Evolutionary conservation across 2,113 vertebrate genomes (phyloP).

Genomic region (Hypocryptadius cinnamomeus): DNA sequence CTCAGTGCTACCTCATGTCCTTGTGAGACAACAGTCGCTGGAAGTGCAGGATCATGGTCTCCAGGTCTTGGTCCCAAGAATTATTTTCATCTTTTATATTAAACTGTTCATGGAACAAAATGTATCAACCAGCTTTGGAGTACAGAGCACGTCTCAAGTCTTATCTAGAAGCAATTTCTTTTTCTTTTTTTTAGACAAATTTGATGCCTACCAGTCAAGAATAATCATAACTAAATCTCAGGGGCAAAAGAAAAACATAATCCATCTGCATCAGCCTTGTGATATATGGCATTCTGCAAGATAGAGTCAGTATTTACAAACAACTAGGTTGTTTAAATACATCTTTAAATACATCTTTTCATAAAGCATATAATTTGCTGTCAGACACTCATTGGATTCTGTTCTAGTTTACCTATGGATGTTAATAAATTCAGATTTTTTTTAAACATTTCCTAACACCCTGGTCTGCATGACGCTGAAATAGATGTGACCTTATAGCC

Average conservation of each 20-base stretch:
- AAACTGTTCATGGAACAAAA: neutral
- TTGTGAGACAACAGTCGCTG: neutral
- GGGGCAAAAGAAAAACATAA: neutral
- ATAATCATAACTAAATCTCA: neutral
- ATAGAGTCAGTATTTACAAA: neutral
- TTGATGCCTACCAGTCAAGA: neutral
- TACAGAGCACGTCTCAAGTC: neutral
- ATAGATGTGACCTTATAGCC: neutral
- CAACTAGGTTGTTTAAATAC: neutral
- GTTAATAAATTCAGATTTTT: neutral
- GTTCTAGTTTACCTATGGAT: neutral
- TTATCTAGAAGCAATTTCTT: neutral
- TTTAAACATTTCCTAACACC: neutral
- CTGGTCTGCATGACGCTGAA: neutral
- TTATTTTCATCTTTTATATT: neutral
- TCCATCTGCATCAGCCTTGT: neutral
- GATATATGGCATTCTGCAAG: neutral
- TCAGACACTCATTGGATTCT: neutral
- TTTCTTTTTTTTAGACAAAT: neutral
- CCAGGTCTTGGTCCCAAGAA: neutral
- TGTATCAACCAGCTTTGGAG: neutral
- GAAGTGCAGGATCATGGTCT: fast-evolving
- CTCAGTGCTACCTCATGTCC: neutral
- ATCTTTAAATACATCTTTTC: neutral
- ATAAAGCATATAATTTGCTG: neutral